Conservation (phyloP, 30 jellyfish, hydroid and myxozoan species). For the Turritopsis dohrnii region DNA sequence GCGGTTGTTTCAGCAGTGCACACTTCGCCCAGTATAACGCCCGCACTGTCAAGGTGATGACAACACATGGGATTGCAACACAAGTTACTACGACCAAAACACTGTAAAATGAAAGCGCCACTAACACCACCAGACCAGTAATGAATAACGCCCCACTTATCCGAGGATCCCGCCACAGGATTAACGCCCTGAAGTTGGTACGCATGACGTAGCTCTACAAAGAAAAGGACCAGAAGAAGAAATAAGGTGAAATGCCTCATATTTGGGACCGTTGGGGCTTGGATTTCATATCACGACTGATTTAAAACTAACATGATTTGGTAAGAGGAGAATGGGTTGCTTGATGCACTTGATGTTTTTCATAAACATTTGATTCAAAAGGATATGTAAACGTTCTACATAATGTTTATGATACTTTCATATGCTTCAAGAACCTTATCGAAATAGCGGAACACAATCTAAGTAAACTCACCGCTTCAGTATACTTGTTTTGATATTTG, state of each 20-base stretch:
- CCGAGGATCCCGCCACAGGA: constrained; percentile 63
- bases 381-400: too few relatives aligned
- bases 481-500: too few relatives aligned
- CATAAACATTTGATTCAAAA: too few relatives aligned
- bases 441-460: too few relatives aligned
- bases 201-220: neutral
- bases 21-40: constrained; percentile 60
- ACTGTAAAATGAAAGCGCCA: constrained; percentile 66
- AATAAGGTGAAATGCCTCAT: neutral
- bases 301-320: too few relatives aligned
- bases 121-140: constrained; percentile 39
- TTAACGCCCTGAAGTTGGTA: constrained; percentile 24
- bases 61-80: constrained; percentile 54
- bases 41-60: constrained; percentile 47
- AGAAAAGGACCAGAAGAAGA: neutral
- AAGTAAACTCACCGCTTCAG: too few relatives aligned
- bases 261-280: too few relatives aligned
- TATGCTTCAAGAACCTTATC: too few relatives aligned
- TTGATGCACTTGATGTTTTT: too few relatives aligned
- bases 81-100: constrained; percentile 62
- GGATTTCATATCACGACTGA: too few relatives aligned
- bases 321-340: too few relatives aligned
- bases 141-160: constrained; percentile 43
- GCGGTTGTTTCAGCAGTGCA: constrained; percentile 49
- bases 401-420: too few relatives aligned